Conservation (phyloP, 2,797 vertebrate species). For the Gadopsis bispinosus region DNA sequence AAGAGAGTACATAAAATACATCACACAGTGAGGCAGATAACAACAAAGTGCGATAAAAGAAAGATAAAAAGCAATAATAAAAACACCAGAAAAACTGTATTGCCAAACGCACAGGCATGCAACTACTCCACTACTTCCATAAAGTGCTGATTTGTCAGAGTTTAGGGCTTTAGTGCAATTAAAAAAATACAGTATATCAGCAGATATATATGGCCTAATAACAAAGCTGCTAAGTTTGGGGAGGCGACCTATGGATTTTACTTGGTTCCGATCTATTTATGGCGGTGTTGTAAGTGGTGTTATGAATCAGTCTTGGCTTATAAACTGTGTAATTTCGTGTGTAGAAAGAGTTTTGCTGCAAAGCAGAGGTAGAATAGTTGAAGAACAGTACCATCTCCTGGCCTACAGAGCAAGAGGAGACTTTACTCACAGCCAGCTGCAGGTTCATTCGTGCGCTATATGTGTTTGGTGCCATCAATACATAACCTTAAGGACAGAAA, state of each 20-base stretch:
- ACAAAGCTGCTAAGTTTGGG: background rate
- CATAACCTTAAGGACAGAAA: background rate
- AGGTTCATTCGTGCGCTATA: background rate
- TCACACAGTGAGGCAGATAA: background rate
- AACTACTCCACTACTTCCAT: background rate
- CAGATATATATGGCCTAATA: background rate
- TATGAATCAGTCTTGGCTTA: conserved; percentile 37
- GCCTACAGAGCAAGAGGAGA: conserved; percentile 42
- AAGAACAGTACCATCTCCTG: conserved; percentile 80
- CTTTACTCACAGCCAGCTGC: conserved; percentile 20
- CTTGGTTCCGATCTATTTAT: background rate
- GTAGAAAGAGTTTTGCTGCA: conserved; percentile 2
- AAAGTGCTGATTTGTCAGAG: conserved; percentile 27
- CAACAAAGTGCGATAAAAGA: background rate
- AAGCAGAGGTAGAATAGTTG: conserved; percentile 50
- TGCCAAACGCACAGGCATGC: background rate
- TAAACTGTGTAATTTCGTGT: conserved; percentile 1
- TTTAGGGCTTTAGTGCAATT: conserved; percentile 20
- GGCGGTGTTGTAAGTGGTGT: background rate
- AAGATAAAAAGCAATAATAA: background rate
- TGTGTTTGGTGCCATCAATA: background rate
- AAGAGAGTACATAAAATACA: conserved; percentile 7
- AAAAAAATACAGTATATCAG: conserved; percentile 21
- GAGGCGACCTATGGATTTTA: conserved; percentile 24
- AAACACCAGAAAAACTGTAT: background rate